Conservation (phyloP, 2,113 vertebrate species). For the Pelodiscus sinensis region DNA sequence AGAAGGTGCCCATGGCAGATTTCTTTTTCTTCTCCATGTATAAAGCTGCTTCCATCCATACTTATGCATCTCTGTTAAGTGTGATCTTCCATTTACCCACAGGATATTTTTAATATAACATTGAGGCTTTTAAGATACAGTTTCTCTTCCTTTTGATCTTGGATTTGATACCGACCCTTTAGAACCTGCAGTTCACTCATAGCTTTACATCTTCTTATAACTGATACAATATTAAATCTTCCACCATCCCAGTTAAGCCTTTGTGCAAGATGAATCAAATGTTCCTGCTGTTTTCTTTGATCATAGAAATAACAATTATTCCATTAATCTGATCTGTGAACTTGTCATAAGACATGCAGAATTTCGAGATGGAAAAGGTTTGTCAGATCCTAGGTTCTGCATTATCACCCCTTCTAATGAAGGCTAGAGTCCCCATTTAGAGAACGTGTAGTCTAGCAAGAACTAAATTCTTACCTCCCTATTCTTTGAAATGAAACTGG, state of each 20-base stretch:
- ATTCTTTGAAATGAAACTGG: neutral
- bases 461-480: accelerated
- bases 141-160: conserved; percentile 54
- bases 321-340: conserved; percentile 18
- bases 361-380: neutral
- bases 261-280: conserved; percentile 47
- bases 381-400: neutral
- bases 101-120: conserved; percentile 1
- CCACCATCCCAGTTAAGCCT: neutral
- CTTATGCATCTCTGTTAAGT: neutral
- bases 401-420: neutral
- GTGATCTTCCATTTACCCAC: neutral
- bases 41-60: accelerated
- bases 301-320: conserved; percentile 47
- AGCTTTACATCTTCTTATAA: neutral
- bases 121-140: neutral
- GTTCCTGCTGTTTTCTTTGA: conserved; percentile 47
- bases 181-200: neutral
- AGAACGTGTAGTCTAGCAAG: neutral
- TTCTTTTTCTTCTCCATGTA: neutral
- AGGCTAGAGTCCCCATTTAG: neutral
- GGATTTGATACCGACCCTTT: conserved; percentile 43
- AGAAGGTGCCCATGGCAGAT: neutral
- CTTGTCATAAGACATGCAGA: conserved; percentile 1
- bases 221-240: neutral